Percentiles rank a stretch among this genome's conserved stretches.
Conservation (phyloP, 2,888 invertebrate genomes). For the Hirtodrosophila duncani region DNA sequence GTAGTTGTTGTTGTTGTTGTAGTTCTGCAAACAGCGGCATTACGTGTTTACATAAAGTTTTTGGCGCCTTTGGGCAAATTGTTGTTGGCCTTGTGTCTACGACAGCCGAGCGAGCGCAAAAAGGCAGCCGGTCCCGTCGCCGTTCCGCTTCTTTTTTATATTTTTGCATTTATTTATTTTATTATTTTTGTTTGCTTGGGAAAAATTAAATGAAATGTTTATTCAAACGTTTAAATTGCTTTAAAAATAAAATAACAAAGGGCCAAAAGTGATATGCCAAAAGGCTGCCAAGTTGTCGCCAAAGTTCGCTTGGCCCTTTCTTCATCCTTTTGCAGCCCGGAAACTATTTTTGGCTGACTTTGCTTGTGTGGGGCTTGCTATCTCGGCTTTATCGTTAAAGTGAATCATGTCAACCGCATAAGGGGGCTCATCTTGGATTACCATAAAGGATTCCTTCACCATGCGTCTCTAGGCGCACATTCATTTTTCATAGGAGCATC, state of each 20-base stretch:
- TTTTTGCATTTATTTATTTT: constrained; percentile 54
- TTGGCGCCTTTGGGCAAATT: constrained; percentile 57
- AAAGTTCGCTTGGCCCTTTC: constrained; percentile 33
- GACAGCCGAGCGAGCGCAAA: constrained; percentile 9
- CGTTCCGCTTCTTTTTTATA: constrained; percentile 13
- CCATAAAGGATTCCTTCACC: constrained; percentile 58
- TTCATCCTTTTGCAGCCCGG: constrained; percentile 13
- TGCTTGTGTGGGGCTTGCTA: too few species aligned
- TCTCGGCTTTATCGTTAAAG: constrained; percentile 74
- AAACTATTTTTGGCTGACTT: constrained; percentile 44
- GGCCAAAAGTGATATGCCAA: constrained; percentile 42
- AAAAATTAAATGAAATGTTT: constrained; percentile 69
- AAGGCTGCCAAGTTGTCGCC: constrained; percentile 66
- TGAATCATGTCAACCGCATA: constrained; percentile 75
- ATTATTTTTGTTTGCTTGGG: constrained; percentile 55
- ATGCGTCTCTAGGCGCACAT: constrained; percentile 47
- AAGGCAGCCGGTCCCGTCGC: constrained; percentile 7
- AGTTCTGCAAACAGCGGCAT: constrained; percentile 35
- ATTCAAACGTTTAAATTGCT: constrained; percentile 69
- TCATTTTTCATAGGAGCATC: constrained; percentile 58
- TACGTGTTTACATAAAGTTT: constrained; percentile 62
- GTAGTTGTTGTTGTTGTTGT: constrained; percentile 5
- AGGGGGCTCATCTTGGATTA: constrained; percentile 68
- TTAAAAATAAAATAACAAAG: constrained; percentile 35
- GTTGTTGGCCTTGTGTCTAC: constrained; percentile 31